Evolutionary conservation across 1,140 invertebrate genomes (phyloP).

Genomic region (Camponotus floridanus): DNA sequence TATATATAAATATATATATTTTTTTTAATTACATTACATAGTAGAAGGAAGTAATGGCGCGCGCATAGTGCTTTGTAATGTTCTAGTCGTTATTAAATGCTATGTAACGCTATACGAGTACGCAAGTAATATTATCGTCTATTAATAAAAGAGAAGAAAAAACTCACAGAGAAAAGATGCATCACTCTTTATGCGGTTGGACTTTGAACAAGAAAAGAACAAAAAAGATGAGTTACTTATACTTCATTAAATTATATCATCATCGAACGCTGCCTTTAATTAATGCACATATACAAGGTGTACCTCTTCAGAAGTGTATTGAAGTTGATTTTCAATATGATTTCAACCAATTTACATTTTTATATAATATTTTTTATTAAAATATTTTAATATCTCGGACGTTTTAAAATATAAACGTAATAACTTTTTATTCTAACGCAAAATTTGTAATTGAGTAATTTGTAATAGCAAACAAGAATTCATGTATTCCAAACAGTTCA

Average conservation of each 20-base stretch:
- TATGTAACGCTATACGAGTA: not conserved
- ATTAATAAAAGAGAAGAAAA: conserved; percentile 32
- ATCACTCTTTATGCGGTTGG: not conserved
- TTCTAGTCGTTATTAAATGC: not conserved
- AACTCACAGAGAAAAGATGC: not conserved
- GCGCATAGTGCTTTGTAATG: too few species aligned
- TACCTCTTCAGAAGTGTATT: not conserved
- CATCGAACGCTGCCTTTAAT: conserved; percentile 51
- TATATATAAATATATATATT: too few species aligned
- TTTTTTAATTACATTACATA: too few species aligned
- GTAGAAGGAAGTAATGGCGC: too few species aligned
- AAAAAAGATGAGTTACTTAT: conserved; percentile 20
- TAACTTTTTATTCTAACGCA: not conserved
- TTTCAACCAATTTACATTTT: not conserved
- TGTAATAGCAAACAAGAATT: not conserved
- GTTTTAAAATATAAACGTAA: not conserved
- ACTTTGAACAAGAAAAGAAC: not conserved
- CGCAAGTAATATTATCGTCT: not conserved
- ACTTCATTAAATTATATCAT: conserved; percentile 39
- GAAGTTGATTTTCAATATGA: not conserved
- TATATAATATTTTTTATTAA: not conserved
- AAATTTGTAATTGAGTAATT: not conserved
- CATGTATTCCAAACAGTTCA: not conserved
- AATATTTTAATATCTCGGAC: not conserved
- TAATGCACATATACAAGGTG: conserved; percentile 51